phyloP scores from a whole-genome alignment of 2,797 vertebrate species.

The Hylomyscus alleni region DNA sequence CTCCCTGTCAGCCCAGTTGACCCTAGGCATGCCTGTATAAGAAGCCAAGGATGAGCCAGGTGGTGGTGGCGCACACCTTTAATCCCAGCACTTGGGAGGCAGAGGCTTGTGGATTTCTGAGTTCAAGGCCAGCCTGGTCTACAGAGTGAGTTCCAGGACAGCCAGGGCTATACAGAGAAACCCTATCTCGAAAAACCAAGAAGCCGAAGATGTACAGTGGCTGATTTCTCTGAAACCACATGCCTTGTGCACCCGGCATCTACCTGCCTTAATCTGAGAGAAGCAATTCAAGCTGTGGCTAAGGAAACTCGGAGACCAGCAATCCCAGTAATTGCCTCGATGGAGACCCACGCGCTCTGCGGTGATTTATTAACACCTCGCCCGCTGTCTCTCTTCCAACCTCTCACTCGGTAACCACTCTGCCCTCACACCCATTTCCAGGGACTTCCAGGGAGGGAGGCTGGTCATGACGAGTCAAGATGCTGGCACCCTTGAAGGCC shows the following conservation, averaged over 20 bases:
- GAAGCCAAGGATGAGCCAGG: not conserved
- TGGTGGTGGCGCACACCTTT: no score
- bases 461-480: not conserved
- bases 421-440: conserved; percentile 13
- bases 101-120: no score
- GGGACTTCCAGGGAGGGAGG: not conserved
- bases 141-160: no score
- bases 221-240: conserved; percentile 14
- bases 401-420: not conserved
- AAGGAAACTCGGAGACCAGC: conserved; percentile 68
- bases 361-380: conserved; percentile 70
- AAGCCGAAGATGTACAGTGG: not conserved
- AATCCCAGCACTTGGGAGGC: no score
- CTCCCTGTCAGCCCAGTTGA: not conserved
- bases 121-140: no score
- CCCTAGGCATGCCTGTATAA: not conserved
- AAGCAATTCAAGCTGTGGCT: conserved; percentile 67
- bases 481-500: not conserved
- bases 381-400: conserved; percentile 43
- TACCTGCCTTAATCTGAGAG: conserved; percentile 35
- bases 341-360: not conserved
- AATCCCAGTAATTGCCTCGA: conserved; percentile 73
- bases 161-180: no score
- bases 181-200: no score
- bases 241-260: not conserved